Base-by-base conservation (phyloP, 2,888 invertebrate genomes). In the Vesta saturnalis region DNA sequence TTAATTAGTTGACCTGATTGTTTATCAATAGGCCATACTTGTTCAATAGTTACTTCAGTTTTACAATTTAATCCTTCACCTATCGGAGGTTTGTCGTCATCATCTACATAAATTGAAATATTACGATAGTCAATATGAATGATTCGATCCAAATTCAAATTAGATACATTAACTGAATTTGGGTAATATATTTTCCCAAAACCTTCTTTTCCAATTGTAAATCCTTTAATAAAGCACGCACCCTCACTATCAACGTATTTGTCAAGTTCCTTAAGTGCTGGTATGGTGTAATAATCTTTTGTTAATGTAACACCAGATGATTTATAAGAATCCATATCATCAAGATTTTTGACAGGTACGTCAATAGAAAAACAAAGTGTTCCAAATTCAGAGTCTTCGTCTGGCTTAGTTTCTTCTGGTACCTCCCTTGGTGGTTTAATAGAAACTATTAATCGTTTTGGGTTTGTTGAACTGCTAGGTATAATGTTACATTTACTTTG, bases 41-140 rank as follows among this genome's bases (percentile, higher is more conserved):
- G 89, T 83, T 99, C 97, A 56, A 99, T 85, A 0, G 97, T 97
- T 1, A 94, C 92, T 80, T 97, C 93, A 1, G 98, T 97, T 49
- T 90, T 91, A 8, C 95, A 88, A 85, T 99, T 99, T 47, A 99
- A 85, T 0, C 93, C 74, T 70, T 89, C 86, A 0, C 98, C 98
- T 2, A 94, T 85, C 0, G 93, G 89, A 0, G 99, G 99, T 82
- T 98, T 99, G 65, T 89, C 89, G 0, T 88, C 87, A 72, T 95
- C 94, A 77, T 96, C 95, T 0, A 98, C 97, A 86, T 99, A 99
- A 3, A 99, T 91, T 18, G 94, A 93, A 1, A 99, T 92, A 84
- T 99, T 98, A 80, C 97, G 96, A 82, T 96, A 92, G 2, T 96
- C 89, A 84, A 99, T 95, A 80, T 94, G 93, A 0, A 98, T 96